Evolutionary conservation across 2,113 vertebrate species (phyloP).

Genomic region (Cryptotis parvus): DNA sequence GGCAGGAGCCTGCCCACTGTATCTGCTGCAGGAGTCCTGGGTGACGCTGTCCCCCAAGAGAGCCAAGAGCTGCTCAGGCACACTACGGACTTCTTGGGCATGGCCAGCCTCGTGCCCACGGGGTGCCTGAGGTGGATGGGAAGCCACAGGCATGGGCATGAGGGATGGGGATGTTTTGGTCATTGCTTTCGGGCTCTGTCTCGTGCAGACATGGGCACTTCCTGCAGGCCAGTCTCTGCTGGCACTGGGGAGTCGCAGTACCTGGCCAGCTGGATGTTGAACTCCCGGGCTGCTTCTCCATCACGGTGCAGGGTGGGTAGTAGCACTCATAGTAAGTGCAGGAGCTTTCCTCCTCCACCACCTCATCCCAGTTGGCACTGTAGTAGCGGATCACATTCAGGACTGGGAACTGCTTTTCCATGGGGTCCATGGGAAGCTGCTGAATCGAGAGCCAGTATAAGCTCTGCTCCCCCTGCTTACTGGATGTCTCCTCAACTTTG

Average conservation of each 20-base stretch:
- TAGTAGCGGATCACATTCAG: slow-evolving; percentile 97
- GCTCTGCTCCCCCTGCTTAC: slow-evolving; percentile 99
- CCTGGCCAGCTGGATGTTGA: slow-evolving; percentile 98
- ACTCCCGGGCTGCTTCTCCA: slow-evolving; percentile 97
- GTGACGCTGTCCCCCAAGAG: too few species aligned
- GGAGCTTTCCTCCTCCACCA: slow-evolving; percentile 98
- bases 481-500: too few species aligned
- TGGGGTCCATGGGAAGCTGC: slow-evolving; percentile 97
- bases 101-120: slow-evolving; percentile 82
- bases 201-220: slow-evolving; percentile 94
- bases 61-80: too few species aligned
- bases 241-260: slow-evolving; percentile 99
- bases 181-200: slow-evolving; percentile 96
- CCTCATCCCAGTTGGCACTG: slow-evolving; percentile 98
- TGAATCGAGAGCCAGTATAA: slow-evolving; percentile 99
- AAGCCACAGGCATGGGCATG: slow-evolving; percentile 48
- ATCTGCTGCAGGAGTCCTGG: too few species aligned
- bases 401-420: slow-evolving; percentile 98
- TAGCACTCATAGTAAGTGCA: slow-evolving; percentile 99
- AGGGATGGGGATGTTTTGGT: slow-evolving; percentile 78
- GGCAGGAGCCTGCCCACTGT: too few species aligned
- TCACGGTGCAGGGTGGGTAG: slow-evolving; percentile 98
- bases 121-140: slow-evolving; percentile 83
- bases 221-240: slow-evolving; percentile 99
- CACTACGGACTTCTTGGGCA: slow-evolving; percentile 80